These are phyloP conservation scores for Promerops cafer DNA, from an alignment of 2,113 vertebrate species.

Conservation along the genomic window DNA sequence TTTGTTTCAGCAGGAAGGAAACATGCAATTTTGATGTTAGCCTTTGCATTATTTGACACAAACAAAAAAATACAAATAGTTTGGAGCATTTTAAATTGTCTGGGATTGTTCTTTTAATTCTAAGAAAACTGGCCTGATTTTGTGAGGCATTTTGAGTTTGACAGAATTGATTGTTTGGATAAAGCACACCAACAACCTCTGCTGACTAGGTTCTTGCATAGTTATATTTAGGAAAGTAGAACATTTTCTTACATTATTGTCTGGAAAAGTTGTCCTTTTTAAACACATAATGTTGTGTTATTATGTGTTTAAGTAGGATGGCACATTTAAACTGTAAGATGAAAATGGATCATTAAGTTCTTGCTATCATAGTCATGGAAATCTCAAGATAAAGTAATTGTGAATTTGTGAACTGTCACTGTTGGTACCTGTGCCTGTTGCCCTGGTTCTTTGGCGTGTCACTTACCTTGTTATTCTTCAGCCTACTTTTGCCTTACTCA, in stretches of 20 bases:
- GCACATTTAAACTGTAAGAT: background rate
- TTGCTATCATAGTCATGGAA: background rate
- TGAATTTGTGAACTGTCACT: background rate
- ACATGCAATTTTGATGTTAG: background rate
- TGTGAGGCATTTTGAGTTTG: background rate
- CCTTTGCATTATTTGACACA: background rate
- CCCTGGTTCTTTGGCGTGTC: background rate
- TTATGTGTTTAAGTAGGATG: background rate
- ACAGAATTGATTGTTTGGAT: background rate
- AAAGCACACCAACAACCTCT: background rate
- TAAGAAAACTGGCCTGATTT: background rate
- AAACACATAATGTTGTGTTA: background rate
- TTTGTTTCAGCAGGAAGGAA: background rate
- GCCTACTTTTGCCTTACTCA: background rate
- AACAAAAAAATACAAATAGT: background rate
- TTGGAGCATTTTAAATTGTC: background rate
- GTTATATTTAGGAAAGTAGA: background rate
- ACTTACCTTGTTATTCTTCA: background rate
- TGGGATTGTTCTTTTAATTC: background rate
- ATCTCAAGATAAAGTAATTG: background rate
- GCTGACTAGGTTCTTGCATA: background rate
- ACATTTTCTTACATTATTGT: background rate
- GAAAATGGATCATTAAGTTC: background rate
- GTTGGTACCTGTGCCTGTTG: background rate
- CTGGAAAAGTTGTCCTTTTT: background rate